Evolutionary conservation across 92 coral and sea anemone species (phyloP), one percentile per base, ranked within the genome.

Genomic region (Umimayanthus chanpuru): DNA sequence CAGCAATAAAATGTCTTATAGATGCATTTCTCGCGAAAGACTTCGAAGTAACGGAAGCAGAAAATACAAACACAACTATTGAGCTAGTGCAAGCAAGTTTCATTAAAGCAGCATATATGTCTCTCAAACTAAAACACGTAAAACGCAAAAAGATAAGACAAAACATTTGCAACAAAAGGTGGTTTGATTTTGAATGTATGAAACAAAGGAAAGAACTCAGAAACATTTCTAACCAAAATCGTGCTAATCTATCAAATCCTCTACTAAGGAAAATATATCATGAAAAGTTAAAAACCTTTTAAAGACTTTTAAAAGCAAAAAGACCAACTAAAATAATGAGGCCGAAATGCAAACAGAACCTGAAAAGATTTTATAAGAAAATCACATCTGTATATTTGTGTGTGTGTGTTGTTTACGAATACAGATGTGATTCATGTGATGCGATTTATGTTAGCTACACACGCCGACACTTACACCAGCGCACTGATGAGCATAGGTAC

Each of bases 221-320:
- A 79, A 56, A 40, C 26, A 76, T 88, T 80, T 79, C 90, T 73
- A 88, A 88, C 56, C 81, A 80, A 82, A 88, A 88, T 47, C 91
- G 72, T 44, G 64, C 61, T 36, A 49, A 88, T 80, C 90, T 79
- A 38, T 58, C 79, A 29, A 82, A 88, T 88, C 78, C 44, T 53
- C 43, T 18, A 66, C 30, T 88, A 21, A 73, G 88, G 58, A 68
- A 85, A 55, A 18, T 85, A 8, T 74, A 85, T 41, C n/a, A 88
- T 72, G 30, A 68, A 41, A 74, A 73, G 81, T 77, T 88, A 73
- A 81, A 81, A 77, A 70, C 53, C 53, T 47, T 47, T 47, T 81
- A 81, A 88, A 81, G 55, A 53, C 49, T 81, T 23, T 50, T 88
- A 11, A 80, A 88, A 53, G 81, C 28, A 73, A 89, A 81, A 68